A percentile compares a stretch with the other conserved stretches of the same genome.
Evolutionary conservation across 2,113 vertebrate species (phyloP).

Genomic region (Hippoglossus stenolepis): DNA sequence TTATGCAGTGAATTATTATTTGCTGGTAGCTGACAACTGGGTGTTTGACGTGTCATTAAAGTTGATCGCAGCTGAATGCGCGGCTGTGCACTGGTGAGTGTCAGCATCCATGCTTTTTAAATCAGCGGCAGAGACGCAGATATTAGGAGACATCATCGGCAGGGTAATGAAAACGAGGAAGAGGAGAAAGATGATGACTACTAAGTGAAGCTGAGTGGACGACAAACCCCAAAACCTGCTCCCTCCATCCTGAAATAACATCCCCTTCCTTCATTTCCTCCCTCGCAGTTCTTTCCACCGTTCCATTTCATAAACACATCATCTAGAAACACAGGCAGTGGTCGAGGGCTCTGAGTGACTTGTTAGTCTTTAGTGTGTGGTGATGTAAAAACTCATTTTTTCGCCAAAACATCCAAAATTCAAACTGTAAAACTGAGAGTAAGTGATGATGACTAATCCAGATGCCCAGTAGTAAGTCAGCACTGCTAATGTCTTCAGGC

Average conservation of each 20-base stretch:
- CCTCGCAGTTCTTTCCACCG: constrained; percentile 7
- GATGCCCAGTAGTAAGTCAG: constrained; percentile 40
- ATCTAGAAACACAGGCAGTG: constrained; percentile 30
- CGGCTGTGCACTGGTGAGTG: constrained; percentile 1
- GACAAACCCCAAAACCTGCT: not conserved
- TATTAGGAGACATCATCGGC: not conserved
- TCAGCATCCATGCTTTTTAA: not conserved
- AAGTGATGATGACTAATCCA: constrained; percentile 47
- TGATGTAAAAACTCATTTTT: constrained; percentile 16
- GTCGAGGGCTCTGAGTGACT: constrained; percentile 14
- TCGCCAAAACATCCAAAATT: constrained; percentile 15
- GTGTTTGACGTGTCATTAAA: constrained; percentile 39
- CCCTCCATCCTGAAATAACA: constrained; percentile 13
- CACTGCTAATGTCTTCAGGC: constrained; percentile 1
- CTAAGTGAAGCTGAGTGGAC: constrained; percentile 1
- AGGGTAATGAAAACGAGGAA: not conserved
- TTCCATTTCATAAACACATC: constrained; percentile 35
- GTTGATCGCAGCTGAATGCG: constrained; percentile 29
- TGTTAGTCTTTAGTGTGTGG: constrained; percentile 22
- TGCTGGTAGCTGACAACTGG: constrained; percentile 55
- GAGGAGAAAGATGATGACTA: not conserved
- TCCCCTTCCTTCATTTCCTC: constrained; percentile 23
- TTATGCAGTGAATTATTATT: constrained; percentile 69
- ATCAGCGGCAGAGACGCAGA: no score
- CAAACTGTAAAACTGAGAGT: constrained; percentile 19